Conservation (phyloP, 2,797 vertebrate species). For the Brachymystax lenok region DNA sequence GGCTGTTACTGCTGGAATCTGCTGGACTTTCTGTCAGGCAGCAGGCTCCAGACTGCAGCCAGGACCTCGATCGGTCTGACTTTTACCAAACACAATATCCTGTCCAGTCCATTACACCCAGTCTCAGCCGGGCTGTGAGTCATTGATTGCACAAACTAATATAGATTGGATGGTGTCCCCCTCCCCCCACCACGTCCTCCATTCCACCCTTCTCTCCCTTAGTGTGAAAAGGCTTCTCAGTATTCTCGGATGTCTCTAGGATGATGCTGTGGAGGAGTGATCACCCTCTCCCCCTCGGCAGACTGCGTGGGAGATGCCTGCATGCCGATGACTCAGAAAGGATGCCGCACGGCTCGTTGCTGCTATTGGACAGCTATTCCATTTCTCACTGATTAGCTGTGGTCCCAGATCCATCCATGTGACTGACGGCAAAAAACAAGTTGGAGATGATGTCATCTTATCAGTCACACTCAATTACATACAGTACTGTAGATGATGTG, state of each 20-base stretch:
- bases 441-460: constrained; percentile 43
- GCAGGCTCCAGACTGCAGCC: not conserved
- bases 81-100: constrained; percentile 24
- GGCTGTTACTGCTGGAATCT: not conserved
- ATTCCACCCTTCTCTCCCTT: not conserved
- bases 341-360: constrained; percentile 39
- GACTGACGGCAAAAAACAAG: constrained; percentile 51
- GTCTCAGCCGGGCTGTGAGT: constrained; percentile 31
- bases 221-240: constrained; percentile 32
- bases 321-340: constrained; percentile 69
- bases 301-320: constrained; percentile 59
- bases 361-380: constrained; percentile 55
- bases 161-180: constrained; percentile 24
- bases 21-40: not conserved
- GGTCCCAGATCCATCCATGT: constrained; percentile 1
- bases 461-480: too few species aligned
- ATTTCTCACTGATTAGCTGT: constrained; percentile 62
- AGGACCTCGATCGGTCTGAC: not conserved
- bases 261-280: constrained; percentile 43
- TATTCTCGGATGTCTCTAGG: constrained; percentile 51
- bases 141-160: constrained; percentile 39
- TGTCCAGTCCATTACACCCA: constrained; percentile 27
- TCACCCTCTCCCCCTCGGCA: constrained; percentile 9
- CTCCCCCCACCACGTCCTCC: not conserved
- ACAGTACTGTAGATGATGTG: too few species aligned